Percentiles rank a stretch among this genome's conserved stretches.
These are phyloP conservation scores for Silurus asotus DNA, from an alignment of 2,113 vertebrate genomes.

Conservation along the genomic window DNA sequence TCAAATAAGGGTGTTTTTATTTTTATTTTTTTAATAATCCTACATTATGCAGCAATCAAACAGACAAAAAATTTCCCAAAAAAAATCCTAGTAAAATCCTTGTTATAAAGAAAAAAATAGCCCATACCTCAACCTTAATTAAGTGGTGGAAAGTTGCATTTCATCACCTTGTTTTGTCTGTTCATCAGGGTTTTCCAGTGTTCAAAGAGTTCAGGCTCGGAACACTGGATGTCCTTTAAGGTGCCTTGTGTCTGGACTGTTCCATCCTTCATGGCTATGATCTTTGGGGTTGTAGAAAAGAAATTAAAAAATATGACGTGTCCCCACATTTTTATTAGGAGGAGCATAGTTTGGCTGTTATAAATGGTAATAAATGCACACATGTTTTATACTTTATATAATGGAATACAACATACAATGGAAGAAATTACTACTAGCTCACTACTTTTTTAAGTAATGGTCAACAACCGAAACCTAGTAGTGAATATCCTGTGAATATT, in stretches of 20 bases:
- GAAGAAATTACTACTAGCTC: background rate
- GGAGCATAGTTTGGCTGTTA: too few relatives aligned
- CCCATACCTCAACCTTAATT: background rate
- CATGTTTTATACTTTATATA: too few relatives aligned
- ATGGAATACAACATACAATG: too few relatives aligned
- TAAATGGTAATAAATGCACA: too few relatives aligned
- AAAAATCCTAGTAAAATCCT: background rate
- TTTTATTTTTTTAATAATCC: background rate
- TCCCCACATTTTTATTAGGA: too few relatives aligned
- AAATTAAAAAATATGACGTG: background rate
- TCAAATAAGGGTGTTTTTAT: background rate
- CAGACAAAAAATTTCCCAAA: background rate
- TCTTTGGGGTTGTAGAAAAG: constrained; percentile 68
- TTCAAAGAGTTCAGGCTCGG: constrained; percentile 90
- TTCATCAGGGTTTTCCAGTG: constrained; percentile 99
- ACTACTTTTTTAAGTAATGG: background rate
- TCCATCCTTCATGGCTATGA: constrained; percentile 97
- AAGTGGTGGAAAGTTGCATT: background rate
- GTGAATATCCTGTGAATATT: background rate
- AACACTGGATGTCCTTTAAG: constrained; percentile 94
- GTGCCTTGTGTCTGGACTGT: constrained; percentile 94
- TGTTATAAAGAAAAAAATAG: background rate
- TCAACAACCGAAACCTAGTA: background rate
- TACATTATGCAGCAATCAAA: background rate
- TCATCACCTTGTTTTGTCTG: constrained; percentile 87